phyloP scores from a whole-genome alignment of 2,113 vertebrate species.

The Isurus oxyrinchus region DNA sequence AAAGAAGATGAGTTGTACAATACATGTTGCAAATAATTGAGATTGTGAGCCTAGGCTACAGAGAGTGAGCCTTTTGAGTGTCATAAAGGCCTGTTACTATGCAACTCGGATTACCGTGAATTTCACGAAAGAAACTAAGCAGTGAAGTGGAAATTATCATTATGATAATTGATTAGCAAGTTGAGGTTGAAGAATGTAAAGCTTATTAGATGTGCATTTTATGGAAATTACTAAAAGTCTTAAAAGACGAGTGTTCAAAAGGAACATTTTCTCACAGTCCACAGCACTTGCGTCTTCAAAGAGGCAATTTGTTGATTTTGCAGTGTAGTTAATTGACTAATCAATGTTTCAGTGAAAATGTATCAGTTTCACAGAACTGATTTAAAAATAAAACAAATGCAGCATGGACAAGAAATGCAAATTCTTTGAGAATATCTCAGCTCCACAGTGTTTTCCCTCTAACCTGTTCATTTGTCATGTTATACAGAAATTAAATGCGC shows the following conservation, averaged over 20 bases:
- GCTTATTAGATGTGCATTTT: neutral
- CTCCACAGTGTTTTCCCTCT: neutral
- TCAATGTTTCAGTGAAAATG: neutral
- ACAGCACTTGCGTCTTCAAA: neutral
- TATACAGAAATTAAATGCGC: neutral
- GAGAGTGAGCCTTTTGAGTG: neutral
- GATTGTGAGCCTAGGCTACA: neutral
- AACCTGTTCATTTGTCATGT: neutral
- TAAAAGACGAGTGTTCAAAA: neutral
- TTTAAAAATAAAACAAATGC: neutral
- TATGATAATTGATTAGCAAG: neutral
- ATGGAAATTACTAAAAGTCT: neutral
- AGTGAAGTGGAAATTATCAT: neutral
- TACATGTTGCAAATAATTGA: neutral
- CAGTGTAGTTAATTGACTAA: neutral
- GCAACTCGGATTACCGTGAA: neutral
- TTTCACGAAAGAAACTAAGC: neutral
- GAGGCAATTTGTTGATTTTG: neutral
- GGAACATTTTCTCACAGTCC: neutral
- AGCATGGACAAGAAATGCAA: neutral
- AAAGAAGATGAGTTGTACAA: neutral
- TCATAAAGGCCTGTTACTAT: neutral
- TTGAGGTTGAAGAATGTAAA: conserved; percentile 3
- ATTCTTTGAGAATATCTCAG: neutral
- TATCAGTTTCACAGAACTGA: neutral